Percentiles rank a stretch among this genome's conserved stretches.
These are phyloP conservation scores for Diploptera punctata DNA, from an alignment of 2,888 invertebrate genomes.

Conservation along the genomic window DNA sequence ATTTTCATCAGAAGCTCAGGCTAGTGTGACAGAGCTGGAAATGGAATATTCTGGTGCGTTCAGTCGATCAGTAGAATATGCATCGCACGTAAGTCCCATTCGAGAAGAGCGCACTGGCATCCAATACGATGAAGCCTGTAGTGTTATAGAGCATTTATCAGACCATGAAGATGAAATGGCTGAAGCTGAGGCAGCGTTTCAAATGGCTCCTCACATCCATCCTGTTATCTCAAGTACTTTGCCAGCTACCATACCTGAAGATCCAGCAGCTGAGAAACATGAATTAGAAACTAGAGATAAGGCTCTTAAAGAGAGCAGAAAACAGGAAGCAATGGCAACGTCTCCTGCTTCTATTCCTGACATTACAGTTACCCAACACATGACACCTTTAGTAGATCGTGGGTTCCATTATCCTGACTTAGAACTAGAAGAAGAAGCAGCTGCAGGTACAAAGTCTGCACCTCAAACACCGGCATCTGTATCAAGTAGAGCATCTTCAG, in stretches of 20 bases:
- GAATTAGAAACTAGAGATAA: constrained; percentile 58
- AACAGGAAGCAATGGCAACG: constrained; percentile 52
- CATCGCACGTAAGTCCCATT: constrained; percentile 47
- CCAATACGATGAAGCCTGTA: constrained; percentile 35
- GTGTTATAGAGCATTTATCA: constrained; percentile 29
- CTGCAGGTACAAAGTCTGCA: constrained; percentile 51
- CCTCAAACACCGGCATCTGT: constrained; percentile 61
- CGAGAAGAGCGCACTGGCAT: constrained; percentile 44
- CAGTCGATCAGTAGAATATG: constrained; percentile 47
- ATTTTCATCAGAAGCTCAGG: constrained; percentile 52
- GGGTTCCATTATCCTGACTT: constrained; percentile 59
- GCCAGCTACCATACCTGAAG: constrained; percentile 58
- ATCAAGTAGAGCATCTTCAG: constrained; percentile 69
- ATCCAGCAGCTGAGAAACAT: constrained; percentile 60
- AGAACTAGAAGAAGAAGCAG: constrained; percentile 56
- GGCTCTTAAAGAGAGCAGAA: constrained; percentile 53
- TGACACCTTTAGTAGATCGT: constrained; percentile 57
- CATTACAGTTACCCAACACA: constrained; percentile 67
- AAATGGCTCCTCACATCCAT: constrained; percentile 57
- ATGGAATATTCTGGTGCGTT: constrained; percentile 52
- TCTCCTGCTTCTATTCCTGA: constrained; percentile 64
- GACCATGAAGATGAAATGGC: constrained; percentile 54
- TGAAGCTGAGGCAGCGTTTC: constrained; percentile 60
- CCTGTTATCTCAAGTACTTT: constrained; percentile 57
- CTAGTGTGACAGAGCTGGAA: constrained; percentile 54